phyloP scores from a whole-genome alignment of 2,888 invertebrate species.

The Fragum sueziense region DNA sequence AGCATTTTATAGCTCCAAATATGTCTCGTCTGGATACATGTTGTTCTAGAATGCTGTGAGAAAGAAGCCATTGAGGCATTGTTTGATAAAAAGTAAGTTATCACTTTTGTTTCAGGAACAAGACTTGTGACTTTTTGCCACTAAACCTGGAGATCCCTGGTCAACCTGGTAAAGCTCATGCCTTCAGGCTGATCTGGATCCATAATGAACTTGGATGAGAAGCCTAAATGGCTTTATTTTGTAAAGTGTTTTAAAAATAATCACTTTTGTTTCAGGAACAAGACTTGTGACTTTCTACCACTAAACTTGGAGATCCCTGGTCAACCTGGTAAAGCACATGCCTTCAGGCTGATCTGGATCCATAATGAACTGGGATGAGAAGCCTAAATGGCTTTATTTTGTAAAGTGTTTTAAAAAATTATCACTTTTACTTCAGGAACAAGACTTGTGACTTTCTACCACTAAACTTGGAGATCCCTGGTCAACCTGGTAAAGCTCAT shows the following conservation, averaged over 20 bases:
- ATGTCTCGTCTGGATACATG: too few relatives aligned
- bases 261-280: conserved; percentile 16
- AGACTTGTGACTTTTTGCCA: background rate
- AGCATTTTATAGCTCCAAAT: conserved; percentile 49
- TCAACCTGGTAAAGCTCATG: conserved; percentile 50
- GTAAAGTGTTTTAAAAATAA: too few relatives aligned
- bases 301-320: conserved; percentile 33
- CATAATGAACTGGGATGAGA: too few relatives aligned
- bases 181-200: conserved; percentile 91
- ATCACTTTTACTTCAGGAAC: conserved; percentile 8
- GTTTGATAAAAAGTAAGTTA: too few relatives aligned
- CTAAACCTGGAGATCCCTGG: conserved; percentile 33
- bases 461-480: conserved; percentile 34
- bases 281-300: background rate
- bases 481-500: conserved; percentile 50
- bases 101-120: conserved; percentile 16
- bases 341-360: conserved; percentile 91
- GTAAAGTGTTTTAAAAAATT: too few relatives aligned
- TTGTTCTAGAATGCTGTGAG: too few relatives aligned
- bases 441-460: conserved; percentile 5
- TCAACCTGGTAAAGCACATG: conserved; percentile 50
- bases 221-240: too few relatives aligned
- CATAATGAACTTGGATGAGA: too few relatives aligned
- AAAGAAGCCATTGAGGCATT: too few relatives aligned
- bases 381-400: too few relatives aligned